Percentiles rank a stretch among this genome's conserved stretches.
phyloP scores from a whole-genome alignment of 2,113 vertebrate species.

The Corythaeola cristata region DNA sequence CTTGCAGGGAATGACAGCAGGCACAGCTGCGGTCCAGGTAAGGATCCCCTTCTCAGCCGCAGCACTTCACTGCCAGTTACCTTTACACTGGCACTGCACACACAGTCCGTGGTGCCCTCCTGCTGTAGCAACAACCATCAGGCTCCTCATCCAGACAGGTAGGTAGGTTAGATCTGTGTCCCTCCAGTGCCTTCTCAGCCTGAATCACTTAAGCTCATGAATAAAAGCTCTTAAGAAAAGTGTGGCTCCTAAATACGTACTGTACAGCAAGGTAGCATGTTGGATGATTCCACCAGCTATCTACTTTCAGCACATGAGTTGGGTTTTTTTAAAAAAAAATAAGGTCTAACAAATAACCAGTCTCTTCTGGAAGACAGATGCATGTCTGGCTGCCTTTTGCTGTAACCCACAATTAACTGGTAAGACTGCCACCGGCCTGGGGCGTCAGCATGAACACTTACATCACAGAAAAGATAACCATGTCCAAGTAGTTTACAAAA shows the following conservation, averaged over 20 bases:
- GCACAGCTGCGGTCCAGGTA: fast-evolving
- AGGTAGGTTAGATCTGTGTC: background rate
- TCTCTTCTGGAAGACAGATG: background rate
- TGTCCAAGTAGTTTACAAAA: background rate
- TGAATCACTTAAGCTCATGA: background rate
- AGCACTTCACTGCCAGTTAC: background rate
- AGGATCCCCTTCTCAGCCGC: background rate
- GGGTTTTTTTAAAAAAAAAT: background rate
- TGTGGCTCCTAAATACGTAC: background rate
- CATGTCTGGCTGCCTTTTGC: background rate
- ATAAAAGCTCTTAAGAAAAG: background rate
- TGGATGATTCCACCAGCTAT: background rate
- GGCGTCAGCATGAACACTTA: background rate
- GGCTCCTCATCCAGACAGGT: background rate
- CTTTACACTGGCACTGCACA: background rate
- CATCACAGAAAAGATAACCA: background rate
- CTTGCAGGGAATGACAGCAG: background rate
- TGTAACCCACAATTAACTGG: background rate
- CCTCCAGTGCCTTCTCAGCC: background rate
- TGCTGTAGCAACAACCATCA: background rate
- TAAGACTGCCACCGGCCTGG: background rate
- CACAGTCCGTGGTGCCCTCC: background rate
- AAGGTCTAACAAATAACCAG: background rate
- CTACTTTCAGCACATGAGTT: background rate
- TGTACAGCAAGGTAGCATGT: background rate